A percentile compares a stretch with the other conserved stretches of the same genome.
phyloP scores from a whole-genome alignment of 1,140 invertebrate genomes.

The Philotrypesis tridentata region DNA sequence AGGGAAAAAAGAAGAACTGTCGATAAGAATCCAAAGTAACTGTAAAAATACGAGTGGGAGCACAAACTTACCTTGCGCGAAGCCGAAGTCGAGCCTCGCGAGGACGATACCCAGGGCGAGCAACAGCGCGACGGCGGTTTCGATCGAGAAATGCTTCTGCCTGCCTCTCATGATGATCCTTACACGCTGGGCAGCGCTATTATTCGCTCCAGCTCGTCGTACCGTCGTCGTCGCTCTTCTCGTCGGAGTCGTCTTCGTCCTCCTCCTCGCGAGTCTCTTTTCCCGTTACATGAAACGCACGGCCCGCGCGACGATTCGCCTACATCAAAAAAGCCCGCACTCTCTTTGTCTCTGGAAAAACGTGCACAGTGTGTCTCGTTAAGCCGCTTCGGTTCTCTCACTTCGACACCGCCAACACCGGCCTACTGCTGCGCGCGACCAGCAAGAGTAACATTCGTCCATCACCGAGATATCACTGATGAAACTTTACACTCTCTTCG shows the following conservation, averaged over 20 bases:
- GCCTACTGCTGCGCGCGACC: not conserved
- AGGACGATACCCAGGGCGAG: slow-evolving; percentile 53
- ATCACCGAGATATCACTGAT: not conserved
- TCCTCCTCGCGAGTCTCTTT: not conserved
- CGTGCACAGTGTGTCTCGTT: not conserved
- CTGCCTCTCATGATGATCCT: not conserved
- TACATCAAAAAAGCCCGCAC: not conserved
- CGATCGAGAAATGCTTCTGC: slow-evolving; percentile 40
- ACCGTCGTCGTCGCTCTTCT: slow-evolving; percentile 27
- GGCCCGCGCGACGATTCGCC: not conserved
- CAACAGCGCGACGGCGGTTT: slow-evolving; percentile 55
- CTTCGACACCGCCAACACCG: not conserved
- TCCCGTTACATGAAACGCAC: not conserved
- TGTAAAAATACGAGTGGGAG: not conserved
- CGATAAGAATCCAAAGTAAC: not conserved
- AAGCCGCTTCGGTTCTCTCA: not conserved
- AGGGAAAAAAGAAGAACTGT: not conserved
- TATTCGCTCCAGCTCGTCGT: slow-evolving; percentile 58
- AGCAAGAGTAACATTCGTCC: slow-evolving; percentile 6
- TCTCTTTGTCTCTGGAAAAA: not conserved
- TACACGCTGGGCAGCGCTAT: slow-evolving; percentile 27
- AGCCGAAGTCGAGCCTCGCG: slow-evolving; percentile 63
- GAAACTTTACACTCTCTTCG: not conserved
- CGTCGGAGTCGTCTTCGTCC: slow-evolving; percentile 10
- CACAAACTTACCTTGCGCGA: slow-evolving; percentile 68